Conservation (phyloP, 1,140 invertebrate genomes). For the Sitobion miscanthi region DNA sequence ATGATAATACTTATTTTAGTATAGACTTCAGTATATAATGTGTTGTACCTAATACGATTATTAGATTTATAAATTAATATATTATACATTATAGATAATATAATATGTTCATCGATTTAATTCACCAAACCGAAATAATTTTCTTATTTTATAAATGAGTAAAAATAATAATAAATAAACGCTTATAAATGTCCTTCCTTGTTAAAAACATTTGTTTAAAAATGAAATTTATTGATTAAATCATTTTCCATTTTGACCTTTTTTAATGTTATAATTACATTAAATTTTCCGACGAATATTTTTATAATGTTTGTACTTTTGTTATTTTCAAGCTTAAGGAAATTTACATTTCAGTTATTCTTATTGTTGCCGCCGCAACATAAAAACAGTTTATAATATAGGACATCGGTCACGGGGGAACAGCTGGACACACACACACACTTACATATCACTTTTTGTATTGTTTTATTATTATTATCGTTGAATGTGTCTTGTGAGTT, state of each 20-base stretch:
- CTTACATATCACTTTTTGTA: no score
- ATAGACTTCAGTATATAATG: no score
- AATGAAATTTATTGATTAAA: neutral
- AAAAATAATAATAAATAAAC: neutral
- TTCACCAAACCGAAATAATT: neutral
- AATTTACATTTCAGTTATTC: neutral
- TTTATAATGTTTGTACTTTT: neutral
- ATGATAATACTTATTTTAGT: no score
- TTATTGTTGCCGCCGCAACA: no score
- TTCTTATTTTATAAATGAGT: neutral
- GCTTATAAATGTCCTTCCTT: neutral
- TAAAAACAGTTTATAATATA: no score
- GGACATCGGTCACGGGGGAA: no score
- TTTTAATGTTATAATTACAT: neutral
- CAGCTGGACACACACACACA: no score
- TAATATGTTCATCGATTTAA: neutral
- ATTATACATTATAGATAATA: neutral
- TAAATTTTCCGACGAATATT: neutral
- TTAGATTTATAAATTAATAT: neutral
- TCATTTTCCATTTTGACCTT: neutral
- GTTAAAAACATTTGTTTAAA: neutral
- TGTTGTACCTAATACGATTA: neutral
- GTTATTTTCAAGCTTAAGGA: neutral
- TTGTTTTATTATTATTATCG: no score
- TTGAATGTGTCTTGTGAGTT: no score